These are phyloP conservation scores for Drosophila subobscura DNA, from an alignment of 1,140 invertebrate species.

Conservation along the genomic window DNA sequence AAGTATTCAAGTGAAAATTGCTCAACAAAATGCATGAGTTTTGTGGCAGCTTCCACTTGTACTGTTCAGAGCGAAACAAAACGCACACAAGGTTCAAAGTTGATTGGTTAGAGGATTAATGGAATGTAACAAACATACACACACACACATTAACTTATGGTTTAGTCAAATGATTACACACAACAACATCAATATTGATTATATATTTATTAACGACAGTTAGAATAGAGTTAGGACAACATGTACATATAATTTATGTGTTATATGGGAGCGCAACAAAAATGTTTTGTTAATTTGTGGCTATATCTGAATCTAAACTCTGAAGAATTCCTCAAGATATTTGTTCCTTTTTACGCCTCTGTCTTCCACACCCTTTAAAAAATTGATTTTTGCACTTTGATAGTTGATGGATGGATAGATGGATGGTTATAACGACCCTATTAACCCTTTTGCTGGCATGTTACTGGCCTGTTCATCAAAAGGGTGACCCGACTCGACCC, in stretches of 20 bases:
- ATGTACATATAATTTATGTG: constrained; percentile 2
- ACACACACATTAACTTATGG: constrained; percentile 33
- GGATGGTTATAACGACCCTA: no score
- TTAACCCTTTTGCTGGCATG: neutral
- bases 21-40: no score
- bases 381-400: no score
- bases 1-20: no score
- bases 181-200: constrained; percentile 54
- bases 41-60: no score
- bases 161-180: constrained; percentile 34
- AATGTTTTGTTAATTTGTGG: neutral
- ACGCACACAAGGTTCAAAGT: no score
- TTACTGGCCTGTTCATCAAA: neutral
- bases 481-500: neutral
- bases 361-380: no score
- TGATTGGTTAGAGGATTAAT: neutral
- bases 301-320: no score
- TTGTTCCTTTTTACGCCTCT: no score
- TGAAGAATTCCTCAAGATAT: no score
- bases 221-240: constrained; percentile 12
- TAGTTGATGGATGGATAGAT: no score
- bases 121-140: constrained; percentile 10
- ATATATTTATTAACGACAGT: constrained; percentile 35
- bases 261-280: constrained; percentile 26
- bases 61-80: no score